Evolutionary conservation across 2,797 vertebrate species (phyloP).

Genomic region (Lacerta agilis): DNA sequence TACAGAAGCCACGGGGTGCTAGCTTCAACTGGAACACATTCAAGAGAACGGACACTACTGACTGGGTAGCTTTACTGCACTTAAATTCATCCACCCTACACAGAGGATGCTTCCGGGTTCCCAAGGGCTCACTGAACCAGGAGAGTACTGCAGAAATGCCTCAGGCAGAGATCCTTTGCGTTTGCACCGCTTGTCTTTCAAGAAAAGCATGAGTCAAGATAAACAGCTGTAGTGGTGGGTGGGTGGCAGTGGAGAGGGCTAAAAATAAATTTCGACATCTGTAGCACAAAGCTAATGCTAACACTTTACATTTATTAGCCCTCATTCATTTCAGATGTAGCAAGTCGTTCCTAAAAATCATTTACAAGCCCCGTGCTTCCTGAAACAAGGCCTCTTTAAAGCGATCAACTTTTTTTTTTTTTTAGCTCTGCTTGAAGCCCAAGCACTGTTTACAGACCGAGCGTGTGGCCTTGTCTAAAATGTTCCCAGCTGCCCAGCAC

Average conservation of each 20-base stretch:
- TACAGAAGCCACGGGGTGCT: not conserved
- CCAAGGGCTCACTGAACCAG: not conserved
- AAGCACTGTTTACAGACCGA: not conserved
- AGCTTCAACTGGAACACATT: not conserved
- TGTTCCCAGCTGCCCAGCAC: not conserved
- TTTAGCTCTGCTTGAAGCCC: not conserved
- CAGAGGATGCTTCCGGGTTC: not conserved
- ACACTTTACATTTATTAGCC: constrained; percentile 43
- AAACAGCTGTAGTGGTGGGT: constrained; percentile 55
- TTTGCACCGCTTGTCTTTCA: constrained; percentile 40
- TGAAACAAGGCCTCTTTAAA: not conserved
- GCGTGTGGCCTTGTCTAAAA: not conserved
- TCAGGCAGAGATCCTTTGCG: constrained; percentile 32
- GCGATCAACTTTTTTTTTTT: not conserved
- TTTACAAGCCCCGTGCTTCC: constrained; percentile 19
- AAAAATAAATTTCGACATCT: constrained; percentile 58
- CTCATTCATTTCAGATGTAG: constrained; percentile 35
- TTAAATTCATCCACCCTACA: not conserved
- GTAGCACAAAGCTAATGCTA: constrained; percentile 39
- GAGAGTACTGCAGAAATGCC: constrained; percentile 17
- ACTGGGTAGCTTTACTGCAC: not conserved
- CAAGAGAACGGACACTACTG: not conserved
- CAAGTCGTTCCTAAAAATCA: constrained; percentile 31
- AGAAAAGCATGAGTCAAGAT: constrained; percentile 46
- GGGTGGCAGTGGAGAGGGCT: constrained; percentile 51